Percentiles rank a stretch among this genome's conserved stretches.
Evolutionary conservation across 2,888 invertebrate species (phyloP).

Genomic region (Melanophora roralis): DNA sequence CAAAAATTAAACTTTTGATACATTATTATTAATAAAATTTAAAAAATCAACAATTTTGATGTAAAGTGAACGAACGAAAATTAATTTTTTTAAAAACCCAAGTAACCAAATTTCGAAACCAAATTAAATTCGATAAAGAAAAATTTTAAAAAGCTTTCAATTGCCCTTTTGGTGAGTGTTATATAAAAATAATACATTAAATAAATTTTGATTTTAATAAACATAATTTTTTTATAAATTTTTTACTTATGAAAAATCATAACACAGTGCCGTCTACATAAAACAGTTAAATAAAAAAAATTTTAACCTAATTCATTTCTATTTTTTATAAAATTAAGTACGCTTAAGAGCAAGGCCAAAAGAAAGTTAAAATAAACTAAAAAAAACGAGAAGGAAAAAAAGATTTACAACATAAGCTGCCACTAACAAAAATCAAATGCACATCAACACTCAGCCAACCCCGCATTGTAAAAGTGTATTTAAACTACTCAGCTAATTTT

Average conservation of each 20-base stretch:
- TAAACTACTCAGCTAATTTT: conserved; percentile 57
- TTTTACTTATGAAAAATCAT: not conserved
- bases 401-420: conserved; percentile 24
- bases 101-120: too few species aligned
- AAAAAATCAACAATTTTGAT: too few species aligned
- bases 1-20: too few species aligned
- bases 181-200: too few species aligned
- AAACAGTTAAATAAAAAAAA: conserved; percentile 44
- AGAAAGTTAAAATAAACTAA: conserved; percentile 29
- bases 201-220: too few species aligned
- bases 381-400: not conserved
- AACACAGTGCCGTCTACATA: conserved; percentile 21
- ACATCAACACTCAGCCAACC: not conserved
- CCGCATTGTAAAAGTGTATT: not conserved
- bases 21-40: too few species aligned
- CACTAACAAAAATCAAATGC: conserved; percentile 18
- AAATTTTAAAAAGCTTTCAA: too few species aligned
- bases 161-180: too few species aligned
- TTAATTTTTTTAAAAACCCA: too few species aligned
- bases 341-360: not conserved
- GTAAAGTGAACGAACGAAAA: too few species aligned
- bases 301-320: conserved; percentile 53
- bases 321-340: conserved; percentile 14
- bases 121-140: too few species aligned
- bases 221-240: too few species aligned